Evolutionary conservation across 1,140 invertebrate genomes (phyloP).

Genomic region (Hermetia illucens): DNA sequence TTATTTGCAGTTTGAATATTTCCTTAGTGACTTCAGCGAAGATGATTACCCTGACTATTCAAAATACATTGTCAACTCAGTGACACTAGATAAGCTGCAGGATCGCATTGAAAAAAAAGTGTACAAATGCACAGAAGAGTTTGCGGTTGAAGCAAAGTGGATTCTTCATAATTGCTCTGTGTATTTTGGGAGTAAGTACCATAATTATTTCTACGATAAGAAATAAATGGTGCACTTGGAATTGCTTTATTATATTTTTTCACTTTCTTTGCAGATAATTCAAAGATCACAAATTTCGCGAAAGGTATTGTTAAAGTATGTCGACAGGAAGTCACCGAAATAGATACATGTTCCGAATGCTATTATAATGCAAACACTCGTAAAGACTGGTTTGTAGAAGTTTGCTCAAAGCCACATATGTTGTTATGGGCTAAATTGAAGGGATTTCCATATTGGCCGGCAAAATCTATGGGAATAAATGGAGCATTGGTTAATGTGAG

Average conservation of each 20-base stretch:
- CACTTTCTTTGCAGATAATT: slow-evolving; percentile 46
- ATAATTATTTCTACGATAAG: slow-evolving; percentile 59
- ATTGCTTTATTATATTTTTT: background rate
- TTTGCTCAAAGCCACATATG: slow-evolving; percentile 75
- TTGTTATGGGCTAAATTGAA: slow-evolving; percentile 87
- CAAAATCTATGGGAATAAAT: slow-evolving; percentile 68
- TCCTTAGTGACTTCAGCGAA: slow-evolving; percentile 48
- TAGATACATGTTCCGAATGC: slow-evolving; percentile 87
- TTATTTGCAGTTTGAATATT: slow-evolving; percentile 3
- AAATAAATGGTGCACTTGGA: slow-evolving; percentile 28
- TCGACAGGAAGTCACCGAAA: slow-evolving; percentile 75
- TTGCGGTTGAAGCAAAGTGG: slow-evolving; percentile 81
- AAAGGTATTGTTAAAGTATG: slow-evolving; percentile 69
- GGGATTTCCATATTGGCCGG: slow-evolving; percentile 91
- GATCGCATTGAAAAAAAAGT: slow-evolving; percentile 59
- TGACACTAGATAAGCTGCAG: slow-evolving; percentile 64
- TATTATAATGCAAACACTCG: slow-evolving; percentile 75
- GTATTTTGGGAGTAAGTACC: slow-evolving; percentile 65
- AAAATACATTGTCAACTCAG: slow-evolving; percentile 70
- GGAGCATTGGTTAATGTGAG: slow-evolving; percentile 69
- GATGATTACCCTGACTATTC: slow-evolving; percentile 53
- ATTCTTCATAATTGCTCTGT: slow-evolving; percentile 82
- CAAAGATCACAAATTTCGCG: slow-evolving; percentile 61
- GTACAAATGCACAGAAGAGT: slow-evolving; percentile 83
- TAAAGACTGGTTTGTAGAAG: slow-evolving; percentile 77